Evolutionary conservation across 2,888 invertebrate genomes (phyloP).

Genomic region (Drosophila robusta): DNA sequence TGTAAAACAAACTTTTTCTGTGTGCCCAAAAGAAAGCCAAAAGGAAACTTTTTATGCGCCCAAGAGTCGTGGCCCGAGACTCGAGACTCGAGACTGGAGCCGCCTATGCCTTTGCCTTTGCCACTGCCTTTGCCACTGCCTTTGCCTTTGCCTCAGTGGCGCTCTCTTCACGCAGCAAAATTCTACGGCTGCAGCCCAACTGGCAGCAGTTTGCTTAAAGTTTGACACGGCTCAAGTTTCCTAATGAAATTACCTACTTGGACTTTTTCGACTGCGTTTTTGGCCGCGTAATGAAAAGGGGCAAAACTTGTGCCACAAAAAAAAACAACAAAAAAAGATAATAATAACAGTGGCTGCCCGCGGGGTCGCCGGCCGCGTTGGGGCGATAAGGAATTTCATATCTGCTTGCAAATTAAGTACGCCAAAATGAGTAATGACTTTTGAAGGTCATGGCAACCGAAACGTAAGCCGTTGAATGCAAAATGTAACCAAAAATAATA

Average conservation of each 20-base stretch:
- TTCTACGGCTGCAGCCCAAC: conserved; percentile 60
- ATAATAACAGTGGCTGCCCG: conserved; percentile 5
- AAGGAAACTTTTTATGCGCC: conserved; percentile 55
- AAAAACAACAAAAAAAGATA: conserved; percentile 12
- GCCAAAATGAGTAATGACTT: conserved; percentile 81
- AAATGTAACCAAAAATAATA: conserved; percentile 47
- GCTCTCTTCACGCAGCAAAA: conserved; percentile 72
- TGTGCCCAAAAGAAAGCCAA: conserved; percentile 50
- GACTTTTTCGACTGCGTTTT: conserved; percentile 50
- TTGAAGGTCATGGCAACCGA: conserved; percentile 65
- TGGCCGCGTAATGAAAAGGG: conserved; percentile 59
- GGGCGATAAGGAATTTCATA: conserved; percentile 70
- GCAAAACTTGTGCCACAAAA: conserved; percentile 53
- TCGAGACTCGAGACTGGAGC: conserved; percentile 33
- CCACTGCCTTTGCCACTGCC: not conserved
- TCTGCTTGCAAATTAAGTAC: conserved; percentile 75
- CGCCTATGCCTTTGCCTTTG: conserved; percentile 21
- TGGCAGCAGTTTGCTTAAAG: conserved; percentile 69
- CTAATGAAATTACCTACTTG: conserved; percentile 81
- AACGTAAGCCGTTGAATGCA: conserved; percentile 50
- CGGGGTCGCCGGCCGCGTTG: conserved; percentile 5
- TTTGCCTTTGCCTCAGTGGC: conserved; percentile 28
- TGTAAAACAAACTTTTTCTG: conserved; percentile 74
- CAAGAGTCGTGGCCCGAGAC: conserved; percentile 28
- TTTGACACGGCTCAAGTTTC: conserved; percentile 80